These are phyloP conservation scores for Tragelaphus strepsiceros DNA, from an alignment of 2,113 vertebrate genomes.

Conservation along the genomic window DNA sequence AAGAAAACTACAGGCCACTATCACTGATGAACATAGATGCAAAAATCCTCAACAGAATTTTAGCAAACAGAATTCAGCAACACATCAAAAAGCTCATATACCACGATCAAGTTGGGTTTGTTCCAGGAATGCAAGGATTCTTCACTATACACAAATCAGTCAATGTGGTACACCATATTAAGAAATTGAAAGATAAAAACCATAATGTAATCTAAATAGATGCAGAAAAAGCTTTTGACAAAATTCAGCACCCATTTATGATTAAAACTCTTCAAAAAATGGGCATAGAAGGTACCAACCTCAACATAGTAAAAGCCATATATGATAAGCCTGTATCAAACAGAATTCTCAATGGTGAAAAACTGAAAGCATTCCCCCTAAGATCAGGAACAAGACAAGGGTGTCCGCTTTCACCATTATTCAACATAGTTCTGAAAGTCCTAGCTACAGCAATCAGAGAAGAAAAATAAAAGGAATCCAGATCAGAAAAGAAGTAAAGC, in stretches of 20 bases:
- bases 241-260: background rate
- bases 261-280: background rate
- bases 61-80: background rate
- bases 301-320: background rate
- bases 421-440: background rate
- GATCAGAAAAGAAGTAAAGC: background rate
- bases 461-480: background rate
- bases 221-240: background rate
- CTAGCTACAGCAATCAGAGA: background rate
- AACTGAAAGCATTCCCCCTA: background rate
- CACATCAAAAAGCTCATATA: background rate
- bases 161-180: background rate
- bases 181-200: background rate
- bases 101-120: background rate
- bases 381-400: background rate
- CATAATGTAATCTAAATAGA: background rate
- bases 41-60: background rate
- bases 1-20: background rate
- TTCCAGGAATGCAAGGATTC: background rate
- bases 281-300: background rate
- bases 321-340: background rate
- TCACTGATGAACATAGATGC: background rate
- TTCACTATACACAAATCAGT: background rate
- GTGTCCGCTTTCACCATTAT: background rate
- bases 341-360: background rate